Percentiles rank a stretch among this genome's conserved stretches.
These are phyloP conservation scores for Sigmodon hispidus DNA, from an alignment of 2,113 vertebrate species.

Conservation along the genomic window DNA sequence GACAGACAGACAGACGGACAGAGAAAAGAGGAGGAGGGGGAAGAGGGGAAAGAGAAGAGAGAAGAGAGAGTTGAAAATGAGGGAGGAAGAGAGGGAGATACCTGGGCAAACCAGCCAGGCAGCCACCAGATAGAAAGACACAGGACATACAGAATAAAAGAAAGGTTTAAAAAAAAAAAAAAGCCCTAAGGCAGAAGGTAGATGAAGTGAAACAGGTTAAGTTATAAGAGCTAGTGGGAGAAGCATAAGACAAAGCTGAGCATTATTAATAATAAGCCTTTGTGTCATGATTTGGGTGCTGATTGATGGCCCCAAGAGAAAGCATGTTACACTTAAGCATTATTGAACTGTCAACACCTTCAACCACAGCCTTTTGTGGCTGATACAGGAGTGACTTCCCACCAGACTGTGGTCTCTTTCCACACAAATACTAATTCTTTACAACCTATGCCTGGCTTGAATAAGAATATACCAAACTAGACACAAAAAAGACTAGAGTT, in stretches of 20 bases:
- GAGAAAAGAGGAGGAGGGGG: too few species aligned
- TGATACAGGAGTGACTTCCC: too few species aligned
- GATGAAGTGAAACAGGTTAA: neutral
- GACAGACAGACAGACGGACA: too few species aligned
- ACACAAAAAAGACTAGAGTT: neutral
- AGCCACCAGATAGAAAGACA: neutral
- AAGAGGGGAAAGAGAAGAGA: too few species aligned
- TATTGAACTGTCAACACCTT: too few species aligned
- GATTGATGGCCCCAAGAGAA: neutral
- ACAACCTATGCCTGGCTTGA: neutral
- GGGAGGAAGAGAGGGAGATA: too few species aligned
- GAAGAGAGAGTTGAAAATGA: too few species aligned
- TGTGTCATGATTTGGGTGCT: neutral
- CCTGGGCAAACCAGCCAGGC: neutral
- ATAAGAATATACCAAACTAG: neutral
- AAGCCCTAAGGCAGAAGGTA: neutral
- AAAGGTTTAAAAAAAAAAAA: too few species aligned
- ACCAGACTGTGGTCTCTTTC: neutral
- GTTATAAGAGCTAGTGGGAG: neutral
- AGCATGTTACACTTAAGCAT: neutral
- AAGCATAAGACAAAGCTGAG: neutral
- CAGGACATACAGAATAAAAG: neutral
- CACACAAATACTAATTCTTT: neutral
- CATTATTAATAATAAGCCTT: neutral
- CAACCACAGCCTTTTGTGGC: neutral